Evolutionary conservation across 2,888 invertebrate genomes (phyloP), one percentile per base, ranked within the genome.

Genomic region (Nudaria mundana): DNA sequence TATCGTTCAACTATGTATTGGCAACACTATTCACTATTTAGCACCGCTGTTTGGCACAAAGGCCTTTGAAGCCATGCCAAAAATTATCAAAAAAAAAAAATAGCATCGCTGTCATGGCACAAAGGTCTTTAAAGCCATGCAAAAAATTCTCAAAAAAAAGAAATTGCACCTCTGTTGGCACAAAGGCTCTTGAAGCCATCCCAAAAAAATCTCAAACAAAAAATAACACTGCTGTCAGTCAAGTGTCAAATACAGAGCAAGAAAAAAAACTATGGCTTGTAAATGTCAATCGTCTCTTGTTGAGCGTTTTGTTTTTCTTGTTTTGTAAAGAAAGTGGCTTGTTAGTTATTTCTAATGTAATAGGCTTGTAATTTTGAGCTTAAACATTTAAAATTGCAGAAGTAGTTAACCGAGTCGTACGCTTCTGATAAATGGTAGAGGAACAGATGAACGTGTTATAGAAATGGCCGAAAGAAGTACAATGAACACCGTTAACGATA

Each of bases 391-490:
- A 34, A 29, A 30, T 40, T 5, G 8, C 37, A 41, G 23, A 11
- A 24, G 24, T 34, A 41, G 11, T 41, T 18, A 6, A 50, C 23
- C 30, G 25, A 24, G 14, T 13, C 15, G 28, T 1, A 33, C 34
- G 25, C 29, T 45, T 30, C 37, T 16, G 5, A 31, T 13, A 24
- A 47, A 44, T 39, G 36, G 20, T 13, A 44, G 25, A 45, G 35
- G 37, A 41, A 46, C 26, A 44, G 25, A 45, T 35, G 37, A 41
- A 46, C 26, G 35, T 47, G 45, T 23, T 36, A 22, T 25, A 56
- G 71, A 63, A 63, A 81, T 80, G 81, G 71, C 80, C 52, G 76
- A 76, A 63, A 47, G 62, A 52, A 70, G 74, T 66, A 68, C 71
- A 66, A 68, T 75, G 71, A 76, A 76, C 68, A 63, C 72, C 36